Evolutionary conservation across 53 echinoderm and acorn worm genomes (phyloP).

Genomic region (Stichopus horrens): DNA sequence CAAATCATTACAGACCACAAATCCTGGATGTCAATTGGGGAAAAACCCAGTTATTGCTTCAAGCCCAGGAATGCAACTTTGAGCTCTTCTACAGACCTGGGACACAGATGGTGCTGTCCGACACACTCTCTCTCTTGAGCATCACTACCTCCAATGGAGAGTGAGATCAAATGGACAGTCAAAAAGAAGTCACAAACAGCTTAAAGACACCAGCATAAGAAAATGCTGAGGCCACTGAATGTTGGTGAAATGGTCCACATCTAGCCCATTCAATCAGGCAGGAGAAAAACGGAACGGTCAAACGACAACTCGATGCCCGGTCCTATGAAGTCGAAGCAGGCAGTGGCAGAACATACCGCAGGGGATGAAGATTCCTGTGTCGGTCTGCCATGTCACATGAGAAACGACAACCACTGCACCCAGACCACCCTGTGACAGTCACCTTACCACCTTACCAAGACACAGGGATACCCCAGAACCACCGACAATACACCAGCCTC

Average conservation of each 20-base stretch:
- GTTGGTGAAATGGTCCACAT: too few relatives aligned
- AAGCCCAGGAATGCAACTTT: slow-evolving; percentile 9
- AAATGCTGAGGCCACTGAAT: too few relatives aligned
- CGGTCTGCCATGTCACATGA: too few relatives aligned
- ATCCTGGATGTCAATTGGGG: slow-evolving; percentile 16
- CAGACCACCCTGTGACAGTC: too few relatives aligned
- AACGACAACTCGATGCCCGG: neutral
- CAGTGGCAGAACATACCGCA: slow-evolving; percentile 6
- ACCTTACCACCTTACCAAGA: too few relatives aligned
- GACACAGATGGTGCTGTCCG: slow-evolving; percentile 26
- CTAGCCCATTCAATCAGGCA: neutral
- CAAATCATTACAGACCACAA: slow-evolving; percentile 62
- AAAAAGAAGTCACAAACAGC: neutral
- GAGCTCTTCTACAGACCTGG: slow-evolving; percentile 38
- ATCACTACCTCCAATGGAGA: neutral
- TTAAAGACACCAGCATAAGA: too few relatives aligned
- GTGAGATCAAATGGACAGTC: neutral
- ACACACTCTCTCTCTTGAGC: neutral
- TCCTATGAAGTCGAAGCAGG: slow-evolving; percentile 58
- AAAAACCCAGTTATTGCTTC: slow-evolving; percentile 39
- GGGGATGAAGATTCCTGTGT: slow-evolving; percentile 12
- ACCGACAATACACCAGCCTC: too few relatives aligned
- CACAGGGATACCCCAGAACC: too few relatives aligned
- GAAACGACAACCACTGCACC: too few relatives aligned
- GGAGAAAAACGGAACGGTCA: slow-evolving; percentile 45